Base-by-base conservation (phyloP, 2,113 vertebrate genomes). In the Chrysemys picta region DNA sequence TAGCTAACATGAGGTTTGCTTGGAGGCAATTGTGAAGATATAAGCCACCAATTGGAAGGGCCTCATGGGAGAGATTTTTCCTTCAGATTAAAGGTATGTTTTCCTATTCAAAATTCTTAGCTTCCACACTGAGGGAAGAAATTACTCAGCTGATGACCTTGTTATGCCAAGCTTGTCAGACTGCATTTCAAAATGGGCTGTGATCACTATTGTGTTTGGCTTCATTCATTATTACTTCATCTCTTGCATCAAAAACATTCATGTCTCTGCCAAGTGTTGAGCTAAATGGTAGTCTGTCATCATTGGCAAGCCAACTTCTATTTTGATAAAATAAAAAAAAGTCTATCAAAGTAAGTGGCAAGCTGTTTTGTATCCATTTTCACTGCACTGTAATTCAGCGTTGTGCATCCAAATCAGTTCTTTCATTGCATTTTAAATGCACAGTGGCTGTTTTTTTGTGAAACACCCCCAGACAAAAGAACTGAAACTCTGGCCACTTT, bases 161-260 rank as follows among this genome's bases (percentile, higher is more conserved):
- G 81, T 89, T 95, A 92, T 91, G 47, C 62, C 75, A 76, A 47
- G 54, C 84, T 88, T 94, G 85, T 92, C 90, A 80, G 85, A 90
- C 87, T 59, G 10, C 54, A 72, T 78, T 96, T 95, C 80, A 91
- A 3, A 92, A 86, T 82, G 38, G 59, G 69, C 80, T 72, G 57
- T 75, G 88, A 90, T 86, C 88, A 79, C 93, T 88, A 93, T 93
- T 90, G 85, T 53, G 93, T 80, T 91, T 91, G 92, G 82, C 3
- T 50, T 89, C 79, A 72, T 82, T 91, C 82, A 75, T 94, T 93
- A 82, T 91, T 90, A 85, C 80, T 93, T 89, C 86, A 81, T 94
- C 81, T 87, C 59, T 82, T 89, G 75, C 52, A 84, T 96, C 81
- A 80, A 75, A 96, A 93, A 52, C 5, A 3, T 84, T 95, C 76